Base-by-base conservation (phyloP, 2,888 invertebrate species). In the Lathronympha strigana region DNA sequence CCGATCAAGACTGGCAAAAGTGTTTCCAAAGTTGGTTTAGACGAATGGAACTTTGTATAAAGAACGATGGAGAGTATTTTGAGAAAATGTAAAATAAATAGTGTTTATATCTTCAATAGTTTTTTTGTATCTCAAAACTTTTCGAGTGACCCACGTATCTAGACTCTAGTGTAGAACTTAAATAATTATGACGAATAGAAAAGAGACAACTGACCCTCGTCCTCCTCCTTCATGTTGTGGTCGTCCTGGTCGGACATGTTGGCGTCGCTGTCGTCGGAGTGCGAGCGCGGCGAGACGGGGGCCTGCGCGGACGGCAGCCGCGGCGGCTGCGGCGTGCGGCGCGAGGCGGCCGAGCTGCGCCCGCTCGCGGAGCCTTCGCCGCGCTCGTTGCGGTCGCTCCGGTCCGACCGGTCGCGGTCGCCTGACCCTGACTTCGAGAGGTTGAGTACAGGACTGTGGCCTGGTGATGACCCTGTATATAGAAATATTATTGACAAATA, bases 361-460 rank as follows among this genome's bases (percentile, higher is more conserved):
- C 94, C 81, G 87, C 93, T 81, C 86, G 93, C 80, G 79, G 90
- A 89, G 11, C 90, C 90, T 53, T 91, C 91, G 47, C 88, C 86
- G 55, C 90, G 75, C 68, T 88, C 82, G 84, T 95, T 95, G 72
- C 93, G 93, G 72, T 95, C 95, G 62, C 87, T 87, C 63, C 93
- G 85, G 50, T 94, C 94, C 36, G 94, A 84, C 38, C 90, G 77
- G 47, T 94, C 94, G 78, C 96, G 96, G 71, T 96, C 96, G 69
- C 95, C 79, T 89, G 95, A 95, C 61, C 96, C 97, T 64, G 96
- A 97, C 90, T 98, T 98, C 62, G 98, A 97, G 67, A 98, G 93
- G 92, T 98, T 98, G 78, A 98, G 90, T 73, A 98, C 97, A 69
- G 98, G 98, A 94, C 97, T 98, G 92, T 97, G 97, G 62, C 96